Conservation (phyloP, 1,140 invertebrate genomes). For the Drosophila erecta region DNA sequence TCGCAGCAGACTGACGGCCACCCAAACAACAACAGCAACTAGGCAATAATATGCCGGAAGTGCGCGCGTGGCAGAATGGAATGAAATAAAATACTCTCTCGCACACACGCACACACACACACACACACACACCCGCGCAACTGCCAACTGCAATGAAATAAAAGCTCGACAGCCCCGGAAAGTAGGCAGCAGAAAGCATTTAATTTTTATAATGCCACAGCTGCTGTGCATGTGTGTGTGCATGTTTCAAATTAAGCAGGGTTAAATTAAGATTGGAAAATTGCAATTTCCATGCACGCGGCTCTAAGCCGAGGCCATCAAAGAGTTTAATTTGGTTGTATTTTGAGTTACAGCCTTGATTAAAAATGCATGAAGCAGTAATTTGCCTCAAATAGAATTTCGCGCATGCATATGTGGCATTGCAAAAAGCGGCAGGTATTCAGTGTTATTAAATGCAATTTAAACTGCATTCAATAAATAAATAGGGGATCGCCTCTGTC, state of each 20-base stretch:
- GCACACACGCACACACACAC: slow-evolving; percentile 8
- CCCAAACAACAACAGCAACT: slow-evolving; percentile 39
- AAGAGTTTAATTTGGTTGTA: slow-evolving; percentile 34
- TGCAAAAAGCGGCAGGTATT: slow-evolving; percentile 7
- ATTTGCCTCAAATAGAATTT: slow-evolving; percentile 33
- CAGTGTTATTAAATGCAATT: slow-evolving; percentile 74
- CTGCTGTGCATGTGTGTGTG: slow-evolving; percentile 11
- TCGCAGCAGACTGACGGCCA: slow-evolving; percentile 39
- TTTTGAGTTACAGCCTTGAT: slow-evolving; percentile 40
- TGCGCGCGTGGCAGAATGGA: slow-evolving; percentile 69
- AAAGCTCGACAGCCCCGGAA: slow-evolving; percentile 42
- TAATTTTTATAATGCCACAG: slow-evolving; percentile 55
- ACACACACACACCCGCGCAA: not conserved
- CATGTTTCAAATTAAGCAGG: slow-evolving; percentile 41
- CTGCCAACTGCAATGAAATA: slow-evolving; percentile 47
- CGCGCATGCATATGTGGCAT: not conserved
- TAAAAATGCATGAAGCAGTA: slow-evolving; percentile 32
- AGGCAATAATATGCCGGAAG: slow-evolving; percentile 76
- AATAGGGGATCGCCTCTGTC: slow-evolving; percentile 41
- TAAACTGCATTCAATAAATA: slow-evolving; percentile 74
- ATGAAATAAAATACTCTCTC: slow-evolving; percentile 53
- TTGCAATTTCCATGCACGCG: slow-evolving; percentile 8
- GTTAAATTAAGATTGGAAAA: slow-evolving; percentile 54
- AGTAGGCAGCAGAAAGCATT: slow-evolving; percentile 63
- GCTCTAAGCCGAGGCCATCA: slow-evolving; percentile 12